phyloP scores from a whole-genome alignment of 1,140 invertebrate genomes.

The Hetaerina americana region DNA sequence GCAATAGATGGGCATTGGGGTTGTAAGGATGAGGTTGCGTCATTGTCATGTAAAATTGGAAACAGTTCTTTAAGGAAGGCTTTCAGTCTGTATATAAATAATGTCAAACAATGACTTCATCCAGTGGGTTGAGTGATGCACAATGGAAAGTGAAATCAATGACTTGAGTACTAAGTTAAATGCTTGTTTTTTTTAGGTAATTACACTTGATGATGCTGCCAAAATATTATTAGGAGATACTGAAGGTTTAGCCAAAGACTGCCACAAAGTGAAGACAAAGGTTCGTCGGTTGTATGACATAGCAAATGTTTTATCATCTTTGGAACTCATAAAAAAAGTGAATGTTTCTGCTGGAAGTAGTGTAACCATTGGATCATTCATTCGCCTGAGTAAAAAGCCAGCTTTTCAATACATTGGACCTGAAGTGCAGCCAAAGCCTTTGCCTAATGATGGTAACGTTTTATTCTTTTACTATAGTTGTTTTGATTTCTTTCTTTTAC shows the following conservation, averaged over 20 bases:
- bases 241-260: conserved; percentile 27
- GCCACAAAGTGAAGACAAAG: conserved; percentile 45
- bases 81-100: no score
- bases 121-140: no score
- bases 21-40: no score
- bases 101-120: no score
- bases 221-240: conserved; percentile 43
- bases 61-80: no score
- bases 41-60: no score
- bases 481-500: no score
- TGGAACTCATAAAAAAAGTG: conserved; percentile 51
- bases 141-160: no score
- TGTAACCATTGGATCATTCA: conserved; percentile 11
- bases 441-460: not conserved
- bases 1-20: no score
- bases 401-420: conserved; percentile 55
- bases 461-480: no score
- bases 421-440: conserved; percentile 19
- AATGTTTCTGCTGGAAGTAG: conserved; percentile 25
- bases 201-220: conserved; percentile 54
- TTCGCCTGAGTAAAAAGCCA: conserved; percentile 44
- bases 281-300: conserved; percentile 59
- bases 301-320: conserved; percentile 56
- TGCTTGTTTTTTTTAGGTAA: conserved; percentile 47
- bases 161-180: no score